Evolutionary conservation across 2,113 vertebrate genomes (phyloP).

Genomic region (Actenoides hombroni): DNA sequence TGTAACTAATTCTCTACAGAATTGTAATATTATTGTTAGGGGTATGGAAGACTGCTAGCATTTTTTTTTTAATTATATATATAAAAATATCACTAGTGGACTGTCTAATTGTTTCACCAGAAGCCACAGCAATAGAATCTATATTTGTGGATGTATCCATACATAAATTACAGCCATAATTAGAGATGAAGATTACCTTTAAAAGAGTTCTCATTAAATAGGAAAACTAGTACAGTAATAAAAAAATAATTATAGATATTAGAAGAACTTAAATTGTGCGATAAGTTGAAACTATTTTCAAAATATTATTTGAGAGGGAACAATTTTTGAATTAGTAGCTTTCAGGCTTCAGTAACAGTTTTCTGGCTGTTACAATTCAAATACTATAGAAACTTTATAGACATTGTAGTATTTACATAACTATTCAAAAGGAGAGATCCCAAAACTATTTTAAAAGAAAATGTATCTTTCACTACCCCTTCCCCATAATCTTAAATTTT

Average conservation of each 20-base stretch:
- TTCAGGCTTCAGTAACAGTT: background rate
- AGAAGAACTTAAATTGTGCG: background rate
- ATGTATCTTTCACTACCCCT: background rate
- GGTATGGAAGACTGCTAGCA: background rate
- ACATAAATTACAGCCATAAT: background rate
- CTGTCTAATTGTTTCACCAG: background rate
- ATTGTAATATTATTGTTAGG: background rate
- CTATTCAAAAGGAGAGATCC: background rate
- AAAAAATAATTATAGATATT: background rate
- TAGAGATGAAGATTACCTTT: background rate
- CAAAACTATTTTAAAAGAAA: background rate
- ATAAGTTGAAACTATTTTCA: background rate
- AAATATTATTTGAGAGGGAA: background rate
- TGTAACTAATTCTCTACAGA: background rate
- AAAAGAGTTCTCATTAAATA: background rate
- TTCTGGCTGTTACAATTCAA: background rate
- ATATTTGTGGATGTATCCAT: background rate
- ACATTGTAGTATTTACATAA: background rate
- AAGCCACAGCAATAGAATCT: background rate
- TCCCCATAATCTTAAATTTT: background rate
- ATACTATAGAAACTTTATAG: background rate
- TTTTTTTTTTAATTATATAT: background rate
- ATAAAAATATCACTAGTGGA: background rate
- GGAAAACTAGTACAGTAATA: background rate
- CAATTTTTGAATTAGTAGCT: background rate